Conservation (phyloP, 2,797 vertebrate genomes). For the Meda fulgida region DNA sequence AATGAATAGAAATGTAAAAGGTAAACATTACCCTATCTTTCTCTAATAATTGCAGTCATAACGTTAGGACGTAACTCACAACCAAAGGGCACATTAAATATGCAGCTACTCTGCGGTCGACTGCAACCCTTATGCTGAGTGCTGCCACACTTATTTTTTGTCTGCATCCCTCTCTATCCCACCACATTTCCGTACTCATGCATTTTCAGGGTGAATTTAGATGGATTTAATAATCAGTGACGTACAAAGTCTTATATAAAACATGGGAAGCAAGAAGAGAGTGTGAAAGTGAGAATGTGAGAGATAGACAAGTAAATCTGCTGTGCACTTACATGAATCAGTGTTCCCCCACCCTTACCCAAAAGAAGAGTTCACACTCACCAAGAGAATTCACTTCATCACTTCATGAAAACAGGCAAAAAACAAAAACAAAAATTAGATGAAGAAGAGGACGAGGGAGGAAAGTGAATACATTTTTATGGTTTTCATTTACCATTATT, state of each 20-base stretch:
- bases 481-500: neutral
- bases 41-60: constrained; percentile 36
- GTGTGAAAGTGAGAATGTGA: neutral
- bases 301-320: constrained; percentile 34
- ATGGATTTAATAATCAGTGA: neutral
- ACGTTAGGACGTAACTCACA: constrained; percentile 38
- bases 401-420: neutral
- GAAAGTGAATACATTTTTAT: neutral
- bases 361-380: constrained; percentile 4
- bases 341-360: constrained; percentile 34
- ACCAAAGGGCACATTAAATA: constrained; percentile 48
- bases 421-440: neutral
- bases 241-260: neutral
- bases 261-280: neutral
- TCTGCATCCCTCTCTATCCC: neutral
- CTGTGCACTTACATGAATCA: constrained; percentile 19
- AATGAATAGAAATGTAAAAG: neutral
- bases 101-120: constrained; percentile 26
- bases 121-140: constrained; percentile 1
- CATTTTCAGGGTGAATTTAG: neutral
- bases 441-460: constrained; percentile 8
- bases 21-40: constrained; percentile 17
- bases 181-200: neutral
- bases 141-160: constrained; percentile 7
- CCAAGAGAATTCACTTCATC: constrained; percentile 27